Evolutionary conservation across 2,113 vertebrate species (phyloP), one percentile per base, ranked within the genome.

Genomic region (Zosterops borbonicus): DNA sequence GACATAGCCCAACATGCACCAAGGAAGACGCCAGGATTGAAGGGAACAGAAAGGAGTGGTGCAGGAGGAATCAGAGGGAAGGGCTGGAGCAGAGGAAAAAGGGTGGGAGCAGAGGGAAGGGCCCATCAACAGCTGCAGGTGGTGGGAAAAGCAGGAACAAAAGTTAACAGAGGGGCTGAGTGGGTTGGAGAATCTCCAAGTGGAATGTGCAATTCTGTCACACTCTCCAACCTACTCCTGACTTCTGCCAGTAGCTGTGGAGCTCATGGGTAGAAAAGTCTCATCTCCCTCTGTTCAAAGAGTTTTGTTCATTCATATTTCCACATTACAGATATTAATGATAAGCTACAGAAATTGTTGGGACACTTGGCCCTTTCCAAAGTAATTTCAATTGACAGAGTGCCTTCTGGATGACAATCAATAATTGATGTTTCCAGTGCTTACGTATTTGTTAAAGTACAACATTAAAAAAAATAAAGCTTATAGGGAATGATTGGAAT

Each of bases 21-120:
- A 15, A 59, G 5, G 1, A 5, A 41, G 23, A 52, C 17, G 37
- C 28, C 3, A 1, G 41, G 64, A 56, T 0, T 13, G 56, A 19
- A 46, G 29, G 67, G 85, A 77, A 73, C 23, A 46, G 56, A n/a
- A 27, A 11, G 56, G 63, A 77, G 50, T 0, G 0, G 31, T 47
- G 83, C 33, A 58, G 65, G 16, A 50, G 19, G 53, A 41, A 47
- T 24, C n/a, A 44, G n/a, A 82, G 23, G 59, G 67, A 47, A 70
- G 21, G 41, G 49, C 0, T 76, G 47, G 55, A 82, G 55, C n/a
- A 60, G 39, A 59, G 52, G 19, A 59, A 46, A 14, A 42, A 83
- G 41, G 25, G 16, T 37, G 42, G 42, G 55, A 70, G 22, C 35
- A 77, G 42, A 63, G 12, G 56, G 31, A 58, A 71, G 22, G 50